Evolutionary conservation across 2,888 invertebrate species (phyloP), one percentile per base, ranked within the genome.

Genomic region (Megalurothrips usitatus): DNA sequence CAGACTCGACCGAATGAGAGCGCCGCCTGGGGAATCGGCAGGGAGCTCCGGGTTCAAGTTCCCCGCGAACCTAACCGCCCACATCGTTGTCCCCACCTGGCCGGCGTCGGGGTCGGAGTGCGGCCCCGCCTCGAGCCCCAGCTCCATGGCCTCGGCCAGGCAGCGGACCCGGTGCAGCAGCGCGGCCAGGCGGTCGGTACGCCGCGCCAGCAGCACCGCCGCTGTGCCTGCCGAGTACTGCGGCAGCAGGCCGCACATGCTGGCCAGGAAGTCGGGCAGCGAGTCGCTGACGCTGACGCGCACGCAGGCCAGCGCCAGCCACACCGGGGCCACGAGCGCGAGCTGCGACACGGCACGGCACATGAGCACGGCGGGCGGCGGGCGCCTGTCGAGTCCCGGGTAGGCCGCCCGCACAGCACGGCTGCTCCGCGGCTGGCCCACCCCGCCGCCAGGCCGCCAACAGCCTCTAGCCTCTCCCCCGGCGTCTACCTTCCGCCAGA

Each of bases 201-300:
- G 68, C 9, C 68, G 68, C 23, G 68, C 68, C 23, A 68, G 68
- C 68, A 68, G 68, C 23, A 68, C 23, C 9, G 23, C 68, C 23
- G 68, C 68, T 23, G 68, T 68, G 68, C 68, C 68, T 8, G 68
- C 68, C 68, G 68, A 68, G 68, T 68, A 68, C 68, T 68, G 68
- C 68, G 68, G 68, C 23, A 68, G 68, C n/a, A 68, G 23, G 68
- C 68, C 68, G 23, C n/a, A n/a, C 68, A 68, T n/a, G 68, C 23
- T 9, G 23, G 68, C 68, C 23, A 68, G 68, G 23, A 68, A 68
- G 9, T 68, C 68, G 23, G 23, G 8, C 23, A 23, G 11, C 23
- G 68, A 68, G 23, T 11, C 11, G 68, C 68, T 68, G 23, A 68
- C 2, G 68, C 23, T 11, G n/a, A 68, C 23, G 68, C 68, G 68